A percentile compares a stretch with the other conserved stretches of the same genome.
These are phyloP conservation scores for Acanthosoma haemorrhoidale DNA, from an alignment of 2,888 invertebrate species.

Conservation along the genomic window DNA sequence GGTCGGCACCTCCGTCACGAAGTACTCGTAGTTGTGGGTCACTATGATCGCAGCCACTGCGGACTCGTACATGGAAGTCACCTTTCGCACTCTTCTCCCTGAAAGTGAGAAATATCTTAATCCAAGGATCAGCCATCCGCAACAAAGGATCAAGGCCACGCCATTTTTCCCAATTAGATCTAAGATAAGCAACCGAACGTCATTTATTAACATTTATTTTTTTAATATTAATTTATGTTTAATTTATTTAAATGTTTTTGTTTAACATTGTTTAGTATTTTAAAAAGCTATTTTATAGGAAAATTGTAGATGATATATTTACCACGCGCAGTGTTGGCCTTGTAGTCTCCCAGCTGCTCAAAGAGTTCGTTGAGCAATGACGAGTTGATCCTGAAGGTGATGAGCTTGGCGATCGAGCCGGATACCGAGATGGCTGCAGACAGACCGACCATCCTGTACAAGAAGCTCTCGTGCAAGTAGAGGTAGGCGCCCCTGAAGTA, in stretches of 20 bases:
- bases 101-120: too few species aligned
- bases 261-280: too few species aligned
- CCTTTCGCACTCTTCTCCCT: not conserved
- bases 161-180: too few species aligned
- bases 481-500: not conserved
- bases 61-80: not conserved
- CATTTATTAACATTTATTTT: too few species aligned
- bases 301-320: not conserved
- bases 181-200: too few species aligned
- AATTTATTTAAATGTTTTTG: too few species aligned
- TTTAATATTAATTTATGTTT: too few species aligned
- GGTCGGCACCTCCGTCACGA: not conserved
- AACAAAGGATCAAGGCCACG: too few species aligned
- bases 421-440: not conserved
- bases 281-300: too few species aligned
- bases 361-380: not conserved
- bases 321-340: not conserved
- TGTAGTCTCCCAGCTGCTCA: not conserved
- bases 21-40: constrained; percentile 6
- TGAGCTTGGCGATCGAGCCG: not conserved
- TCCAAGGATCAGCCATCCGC: too few species aligned
- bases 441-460: not conserved
- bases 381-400: not conserved
- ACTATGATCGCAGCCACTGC: not conserved
- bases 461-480: not conserved